Conservation (phyloP, 2,797 vertebrate species). For the Hypotaenidia philippensis region DNA sequence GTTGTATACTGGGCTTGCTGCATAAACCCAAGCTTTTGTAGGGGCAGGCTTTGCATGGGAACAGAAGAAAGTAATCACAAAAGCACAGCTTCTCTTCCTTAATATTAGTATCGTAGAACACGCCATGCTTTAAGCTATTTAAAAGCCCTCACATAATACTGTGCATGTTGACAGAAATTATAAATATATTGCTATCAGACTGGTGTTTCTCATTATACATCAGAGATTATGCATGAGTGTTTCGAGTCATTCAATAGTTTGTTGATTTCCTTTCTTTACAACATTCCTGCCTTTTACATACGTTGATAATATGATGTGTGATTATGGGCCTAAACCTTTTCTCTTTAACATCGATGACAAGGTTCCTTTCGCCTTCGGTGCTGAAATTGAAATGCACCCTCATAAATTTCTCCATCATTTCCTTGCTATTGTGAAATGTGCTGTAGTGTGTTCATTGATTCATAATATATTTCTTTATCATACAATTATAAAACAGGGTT, state of each 20-base stretch:
- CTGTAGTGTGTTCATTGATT: not conserved
- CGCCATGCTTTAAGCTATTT: not conserved
- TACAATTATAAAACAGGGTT: not conserved
- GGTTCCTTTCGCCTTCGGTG: not conserved
- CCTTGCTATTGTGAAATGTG: not conserved
- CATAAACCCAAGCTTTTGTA: not conserved
- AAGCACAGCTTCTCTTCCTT: slow-evolving; percentile 3
- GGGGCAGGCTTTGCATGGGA: not conserved
- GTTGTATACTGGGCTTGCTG: fast-evolving
- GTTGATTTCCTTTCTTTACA: slow-evolving; percentile 47
- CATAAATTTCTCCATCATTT: slow-evolving; percentile 9
- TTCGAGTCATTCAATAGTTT: slow-evolving; percentile 8
- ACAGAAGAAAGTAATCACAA: not conserved
- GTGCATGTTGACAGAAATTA: not conserved
- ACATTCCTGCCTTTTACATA: not conserved
- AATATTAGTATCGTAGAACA: not conserved
- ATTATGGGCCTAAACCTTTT: slow-evolving; percentile 18
- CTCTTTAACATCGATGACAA: not conserved
- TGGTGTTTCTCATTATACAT: not conserved
- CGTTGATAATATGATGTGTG: slow-evolving; percentile 25
- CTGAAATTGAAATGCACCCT: not conserved
- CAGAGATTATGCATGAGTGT: not conserved
- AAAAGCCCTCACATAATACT: not conserved
- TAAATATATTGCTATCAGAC: not conserved
- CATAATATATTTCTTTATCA: not conserved